Base-by-base conservation (phyloP, 2,797 vertebrate species). In the Tolypeutes matacus region DNA sequence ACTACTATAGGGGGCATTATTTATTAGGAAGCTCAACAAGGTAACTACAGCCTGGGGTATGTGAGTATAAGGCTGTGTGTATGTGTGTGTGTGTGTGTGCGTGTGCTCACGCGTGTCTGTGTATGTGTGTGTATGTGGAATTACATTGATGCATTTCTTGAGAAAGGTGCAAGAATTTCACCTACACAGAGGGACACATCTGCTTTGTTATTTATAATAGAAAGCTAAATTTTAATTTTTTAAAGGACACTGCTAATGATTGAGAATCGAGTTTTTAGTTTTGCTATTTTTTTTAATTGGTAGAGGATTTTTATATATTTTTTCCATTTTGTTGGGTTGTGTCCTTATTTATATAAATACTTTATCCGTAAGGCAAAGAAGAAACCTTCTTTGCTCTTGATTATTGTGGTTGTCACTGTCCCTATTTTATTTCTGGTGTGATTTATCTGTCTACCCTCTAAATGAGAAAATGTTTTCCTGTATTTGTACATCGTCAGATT, bases 401-500 rank as follows among this genome's bases (percentile, higher is more conserved):
- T 97, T 96, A 89, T 73, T 77, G 95, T 97, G 95, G 92, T 97
- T 88, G 96, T 98, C 98, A 97, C 99, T 98, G 98, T 97, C 97
- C 98, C 98, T 97, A 69, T 98, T 98, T 99, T 99, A 98, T 98
- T 98, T 98, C 98, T 96, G 97, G 99, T 99, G 99, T 99, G 99
- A 99, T 99, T 99, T 99, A 99, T 98, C 99, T 97, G 98, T 98
- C 98, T 98, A 98, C 98, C 98, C 98, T 98, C 98, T 98, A 98
- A 98, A 98, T 93, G 96, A 98, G 98, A 98, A 98, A 98, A 98
- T 94, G 98, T 99, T 99, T 99, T 99, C 99, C 99, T 99, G 99
- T 99, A 99, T 99, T 99, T 99, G 99, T 99, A 99, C 99, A 99
- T 99, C 99, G 99, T 99, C 99, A 99, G 98, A 99, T 98, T 98